Evolutionary conservation across 2,888 invertebrate species (phyloP).

Genomic region (Malacosoma neustria): DNA sequence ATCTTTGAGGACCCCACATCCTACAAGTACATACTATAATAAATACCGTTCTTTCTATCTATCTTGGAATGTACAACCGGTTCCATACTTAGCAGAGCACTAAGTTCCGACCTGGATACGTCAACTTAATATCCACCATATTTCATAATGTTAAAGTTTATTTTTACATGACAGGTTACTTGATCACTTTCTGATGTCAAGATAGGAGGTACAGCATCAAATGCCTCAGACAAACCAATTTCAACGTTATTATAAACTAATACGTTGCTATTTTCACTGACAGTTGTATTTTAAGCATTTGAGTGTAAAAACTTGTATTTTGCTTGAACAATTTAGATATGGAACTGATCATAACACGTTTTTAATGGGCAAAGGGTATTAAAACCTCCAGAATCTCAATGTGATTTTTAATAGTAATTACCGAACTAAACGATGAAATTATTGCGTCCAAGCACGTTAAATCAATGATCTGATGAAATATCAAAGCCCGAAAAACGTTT

Average conservation of each 20-base stretch:
- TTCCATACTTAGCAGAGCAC: background rate
- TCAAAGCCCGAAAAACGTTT: too few species aligned
- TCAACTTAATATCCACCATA: background rate
- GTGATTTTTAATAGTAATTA: too few species aligned
- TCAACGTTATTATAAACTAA: background rate
- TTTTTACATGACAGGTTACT: background rate
- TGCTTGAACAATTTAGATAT: background rate
- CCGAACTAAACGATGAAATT: too few species aligned
- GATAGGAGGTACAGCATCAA: background rate
- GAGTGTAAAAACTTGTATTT: background rate
- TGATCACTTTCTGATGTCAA: background rate
- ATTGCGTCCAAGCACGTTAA: too few species aligned
- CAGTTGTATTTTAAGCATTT: background rate
- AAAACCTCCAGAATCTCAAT: too few species aligned
- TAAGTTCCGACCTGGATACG: background rate
- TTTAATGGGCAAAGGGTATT: background rate
- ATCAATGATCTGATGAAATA: too few species aligned
- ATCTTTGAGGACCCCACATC: too few species aligned
- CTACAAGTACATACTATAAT: too few species aligned
- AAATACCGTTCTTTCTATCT: background rate
- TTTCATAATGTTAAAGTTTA: background rate
- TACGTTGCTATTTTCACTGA: background rate
- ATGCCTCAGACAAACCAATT: background rate
- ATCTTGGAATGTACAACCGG: background rate
- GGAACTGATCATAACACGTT: background rate